phyloP scores from a whole-genome alignment of 2,113 vertebrate species.

The Neofelis nebulosa region DNA sequence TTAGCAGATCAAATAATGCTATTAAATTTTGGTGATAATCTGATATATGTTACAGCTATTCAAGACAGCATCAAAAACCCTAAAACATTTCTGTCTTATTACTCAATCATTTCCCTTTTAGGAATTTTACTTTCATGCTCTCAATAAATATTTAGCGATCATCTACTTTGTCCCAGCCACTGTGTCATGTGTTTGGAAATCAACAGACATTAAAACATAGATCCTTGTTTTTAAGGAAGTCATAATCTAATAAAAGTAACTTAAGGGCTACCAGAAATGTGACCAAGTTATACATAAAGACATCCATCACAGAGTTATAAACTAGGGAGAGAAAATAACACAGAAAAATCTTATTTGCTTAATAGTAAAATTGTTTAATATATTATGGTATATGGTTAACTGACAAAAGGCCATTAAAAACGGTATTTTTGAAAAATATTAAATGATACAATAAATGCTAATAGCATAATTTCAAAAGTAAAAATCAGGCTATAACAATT shows the following conservation, averaged over 20 bases:
- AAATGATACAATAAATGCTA: background rate
- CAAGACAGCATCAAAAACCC: background rate
- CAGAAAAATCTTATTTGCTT: background rate
- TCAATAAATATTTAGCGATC: conserved; percentile 30
- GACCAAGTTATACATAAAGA: background rate
- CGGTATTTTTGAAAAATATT: conserved; percentile 13
- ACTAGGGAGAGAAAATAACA: background rate
- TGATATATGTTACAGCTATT: conserved; percentile 11
- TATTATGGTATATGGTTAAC: background rate
- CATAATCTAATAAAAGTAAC: conserved; percentile 17
- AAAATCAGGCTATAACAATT: background rate
- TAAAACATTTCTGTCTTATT: background rate
- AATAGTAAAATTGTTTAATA: background rate
- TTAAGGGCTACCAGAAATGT: background rate
- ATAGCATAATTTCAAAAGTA: background rate
- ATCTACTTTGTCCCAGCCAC: background rate
- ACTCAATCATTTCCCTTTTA: conserved; percentile 6
- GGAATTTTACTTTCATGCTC: background rate
- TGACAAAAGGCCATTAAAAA: conserved; percentile 1
- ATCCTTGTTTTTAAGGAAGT: conserved; percentile 30
- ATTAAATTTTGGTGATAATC: conserved; percentile 8
- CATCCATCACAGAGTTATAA: conserved; percentile 5
- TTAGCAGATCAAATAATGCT: background rate
- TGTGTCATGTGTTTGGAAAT: background rate
- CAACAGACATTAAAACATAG: background rate